Conservation (phyloP, 2,797 vertebrate species). For the Oreortyx pictus region DNA sequence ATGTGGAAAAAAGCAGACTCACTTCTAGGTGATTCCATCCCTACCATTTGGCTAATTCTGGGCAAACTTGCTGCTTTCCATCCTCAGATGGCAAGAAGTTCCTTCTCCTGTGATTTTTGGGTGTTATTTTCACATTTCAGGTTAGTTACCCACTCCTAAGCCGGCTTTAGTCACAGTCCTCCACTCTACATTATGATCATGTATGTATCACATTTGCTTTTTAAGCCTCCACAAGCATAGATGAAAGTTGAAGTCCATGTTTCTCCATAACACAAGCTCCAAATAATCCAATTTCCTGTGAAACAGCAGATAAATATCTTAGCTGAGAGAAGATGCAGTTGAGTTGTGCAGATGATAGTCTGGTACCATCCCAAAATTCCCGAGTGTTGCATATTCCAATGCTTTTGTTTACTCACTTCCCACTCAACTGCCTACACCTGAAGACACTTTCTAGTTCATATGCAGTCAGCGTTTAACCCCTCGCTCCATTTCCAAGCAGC, state of each 20-base stretch:
- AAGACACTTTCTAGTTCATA: not conserved
- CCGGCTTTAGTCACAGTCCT: not conserved
- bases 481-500: not conserved
- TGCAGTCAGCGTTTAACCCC: not conserved
- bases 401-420: conserved; percentile 17
- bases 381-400: not conserved
- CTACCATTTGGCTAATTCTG: not conserved
- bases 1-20: not conserved
- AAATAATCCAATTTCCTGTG: not conserved
- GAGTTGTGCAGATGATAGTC: not conserved
- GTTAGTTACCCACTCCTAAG: not conserved
- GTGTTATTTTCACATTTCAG: not conserved
- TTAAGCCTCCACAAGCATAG: not conserved
- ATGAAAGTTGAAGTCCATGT: not conserved
- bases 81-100: not conserved
- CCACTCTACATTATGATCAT: not conserved
- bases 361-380: not conserved
- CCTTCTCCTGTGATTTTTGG: not conserved
- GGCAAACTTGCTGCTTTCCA: accelerated
- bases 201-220: not conserved
- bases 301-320: not conserved
- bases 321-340: not conserved
- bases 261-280: not conserved
- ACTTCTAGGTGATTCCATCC: not conserved
- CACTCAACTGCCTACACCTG: conserved; percentile 3